phyloP scores from a whole-genome alignment of 2,888 invertebrate genomes.

The Bruchidius siliquastri region DNA sequence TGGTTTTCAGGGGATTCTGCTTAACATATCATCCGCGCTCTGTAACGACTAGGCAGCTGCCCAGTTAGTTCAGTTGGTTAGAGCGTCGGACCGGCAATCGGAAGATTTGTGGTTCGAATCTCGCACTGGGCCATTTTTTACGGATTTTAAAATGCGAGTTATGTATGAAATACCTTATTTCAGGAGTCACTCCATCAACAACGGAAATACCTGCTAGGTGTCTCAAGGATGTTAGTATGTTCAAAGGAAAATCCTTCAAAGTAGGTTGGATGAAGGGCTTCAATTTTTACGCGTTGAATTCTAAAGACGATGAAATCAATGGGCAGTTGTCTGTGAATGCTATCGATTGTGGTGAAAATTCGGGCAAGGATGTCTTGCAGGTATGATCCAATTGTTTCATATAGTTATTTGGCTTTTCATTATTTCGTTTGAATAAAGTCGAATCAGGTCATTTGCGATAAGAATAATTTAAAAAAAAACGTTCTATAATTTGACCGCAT shows the following conservation, averaged over 20 bases:
- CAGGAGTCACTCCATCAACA: conserved; percentile 11
- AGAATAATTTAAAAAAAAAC: too few relatives aligned
- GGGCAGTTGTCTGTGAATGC: conserved; percentile 20
- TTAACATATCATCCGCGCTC: too few relatives aligned
- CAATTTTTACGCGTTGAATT: conserved; percentile 40
- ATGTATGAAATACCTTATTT: conserved; percentile 1
- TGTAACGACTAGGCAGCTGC: too few relatives aligned
- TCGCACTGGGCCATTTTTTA: too few relatives aligned
- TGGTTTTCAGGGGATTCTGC: too few relatives aligned
- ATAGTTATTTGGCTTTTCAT: background rate
- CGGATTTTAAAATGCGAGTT: too few relatives aligned
- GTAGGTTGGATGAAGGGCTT: conserved; percentile 71
- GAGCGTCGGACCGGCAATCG: too few relatives aligned
- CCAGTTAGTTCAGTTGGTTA: too few relatives aligned
- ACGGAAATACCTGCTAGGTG: conserved; percentile 22
- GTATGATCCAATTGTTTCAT: conserved; percentile 7
- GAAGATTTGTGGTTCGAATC: too few relatives aligned
- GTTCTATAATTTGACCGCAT: too few relatives aligned
- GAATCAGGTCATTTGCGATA: too few relatives aligned
- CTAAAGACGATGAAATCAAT: conserved; percentile 16
- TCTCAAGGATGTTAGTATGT: conserved; percentile 55
- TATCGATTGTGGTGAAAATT: conserved; percentile 14
- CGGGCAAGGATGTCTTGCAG: conserved; percentile 13
- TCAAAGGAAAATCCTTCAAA: conserved; percentile 63
- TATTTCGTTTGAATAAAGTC: conserved; percentile 3